Evolutionary conservation across 2,888 invertebrate species (phyloP).

Genomic region (Orthosia gracilis): DNA sequence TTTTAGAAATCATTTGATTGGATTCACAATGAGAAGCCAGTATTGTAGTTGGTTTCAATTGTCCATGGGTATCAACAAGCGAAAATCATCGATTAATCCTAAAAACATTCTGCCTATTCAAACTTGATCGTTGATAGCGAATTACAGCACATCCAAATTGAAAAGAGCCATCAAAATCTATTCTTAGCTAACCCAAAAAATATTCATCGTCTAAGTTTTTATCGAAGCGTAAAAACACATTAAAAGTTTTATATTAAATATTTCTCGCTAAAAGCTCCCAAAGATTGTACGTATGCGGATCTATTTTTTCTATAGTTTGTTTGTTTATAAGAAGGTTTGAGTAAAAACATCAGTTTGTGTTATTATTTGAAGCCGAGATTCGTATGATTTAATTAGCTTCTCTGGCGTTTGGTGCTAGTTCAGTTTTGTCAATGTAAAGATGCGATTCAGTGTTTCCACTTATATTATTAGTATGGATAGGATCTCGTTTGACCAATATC

Average conservation of each 20-base stretch:
- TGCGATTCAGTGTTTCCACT: background rate
- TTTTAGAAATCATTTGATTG: no score
- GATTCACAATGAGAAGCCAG: no score
- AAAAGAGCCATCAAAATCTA: conserved; percentile 2
- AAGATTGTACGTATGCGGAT: conserved; percentile 44
- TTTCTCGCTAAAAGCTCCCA: conserved; percentile 17
- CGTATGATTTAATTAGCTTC: conserved; percentile 28
- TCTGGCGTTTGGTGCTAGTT: background rate
- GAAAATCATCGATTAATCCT: background rate
- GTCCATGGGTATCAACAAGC: background rate
- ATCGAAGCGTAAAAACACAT: conserved; percentile 19
- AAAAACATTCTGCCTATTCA: background rate
- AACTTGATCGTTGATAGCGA: background rate
- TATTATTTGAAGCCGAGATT: conserved; percentile 28
- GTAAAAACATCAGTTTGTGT: conserved; percentile 51
- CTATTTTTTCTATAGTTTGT: conserved; percentile 49
- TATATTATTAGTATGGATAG: no score
- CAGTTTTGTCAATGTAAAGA: conserved; percentile 3
- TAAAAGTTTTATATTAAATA: background rate
- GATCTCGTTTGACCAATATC: no score
- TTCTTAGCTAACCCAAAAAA: background rate
- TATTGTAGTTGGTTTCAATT: background rate
- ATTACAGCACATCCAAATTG: background rate
- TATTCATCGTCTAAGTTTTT: conserved; percentile 20
- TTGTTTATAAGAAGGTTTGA: conserved; percentile 35